These are phyloP conservation scores for Drosophila monieri DNA, from an alignment of 2,888 invertebrate species.

Conservation along the genomic window DNA sequence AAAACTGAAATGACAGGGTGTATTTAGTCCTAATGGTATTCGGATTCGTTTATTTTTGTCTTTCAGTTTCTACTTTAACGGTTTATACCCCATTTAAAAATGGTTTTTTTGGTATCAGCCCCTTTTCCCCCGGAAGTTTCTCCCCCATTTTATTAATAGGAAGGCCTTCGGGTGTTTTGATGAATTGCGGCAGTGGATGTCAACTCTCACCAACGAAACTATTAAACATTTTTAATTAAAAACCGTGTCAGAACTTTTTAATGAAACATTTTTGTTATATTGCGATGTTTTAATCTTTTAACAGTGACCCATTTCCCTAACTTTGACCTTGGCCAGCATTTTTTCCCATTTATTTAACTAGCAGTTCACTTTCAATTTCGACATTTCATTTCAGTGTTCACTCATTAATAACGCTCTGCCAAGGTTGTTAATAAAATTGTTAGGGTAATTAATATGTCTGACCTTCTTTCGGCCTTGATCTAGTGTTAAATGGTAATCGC, in stretches of 20 bases:
- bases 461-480: slow-evolving; percentile 19
- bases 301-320: slow-evolving; percentile 8
- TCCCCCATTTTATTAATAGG: not conserved
- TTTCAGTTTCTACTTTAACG: too few species aligned
- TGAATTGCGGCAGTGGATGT: slow-evolving; percentile 21
- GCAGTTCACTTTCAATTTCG: slow-evolving; percentile 9
- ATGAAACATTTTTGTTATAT: slow-evolving; percentile 26
- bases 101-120: not conserved
- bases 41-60: too few species aligned
- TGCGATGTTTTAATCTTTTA: slow-evolving; percentile 2
- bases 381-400: slow-evolving; percentile 1
- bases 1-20: too few species aligned
- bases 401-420: slow-evolving; percentile 38
- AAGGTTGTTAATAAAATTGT: slow-evolving; percentile 51
- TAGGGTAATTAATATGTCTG: slow-evolving; percentile 61
- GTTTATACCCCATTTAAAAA: not conserved
- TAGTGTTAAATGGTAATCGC: slow-evolving; percentile 40
- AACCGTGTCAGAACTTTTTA: slow-evolving; percentile 30
- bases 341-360: not conserved
- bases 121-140: not conserved
- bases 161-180: slow-evolving; percentile 11
- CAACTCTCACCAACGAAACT: slow-evolving; percentile 34
- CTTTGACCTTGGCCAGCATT: not conserved
- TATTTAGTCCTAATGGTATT: too few species aligned
- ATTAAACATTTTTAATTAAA: slow-evolving; percentile 48